Percentiles rank a stretch among this genome's conserved stretches.
Evolutionary conservation across 1,140 invertebrate species (phyloP).

Genomic region (Phenacoccus solenopsis): DNA sequence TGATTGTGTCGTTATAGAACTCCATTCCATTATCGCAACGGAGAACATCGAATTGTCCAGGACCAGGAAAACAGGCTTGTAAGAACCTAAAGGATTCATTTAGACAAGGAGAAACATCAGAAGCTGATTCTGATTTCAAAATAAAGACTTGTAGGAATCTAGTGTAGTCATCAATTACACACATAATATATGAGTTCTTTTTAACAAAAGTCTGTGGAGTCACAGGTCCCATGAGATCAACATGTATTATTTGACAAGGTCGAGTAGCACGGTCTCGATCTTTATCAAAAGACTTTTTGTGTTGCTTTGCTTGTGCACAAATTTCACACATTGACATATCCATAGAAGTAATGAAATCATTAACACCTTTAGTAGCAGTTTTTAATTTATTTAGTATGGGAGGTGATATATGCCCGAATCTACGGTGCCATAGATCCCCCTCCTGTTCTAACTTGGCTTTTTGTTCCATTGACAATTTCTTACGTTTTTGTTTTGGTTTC

Average conservation of each 20-base stretch:
- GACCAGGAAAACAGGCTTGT: not conserved
- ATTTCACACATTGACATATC: slow-evolving; percentile 3
- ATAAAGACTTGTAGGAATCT: not conserved
- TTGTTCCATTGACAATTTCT: not conserved
- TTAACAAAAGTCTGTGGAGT: not conserved
- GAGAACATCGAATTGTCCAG: not conserved
- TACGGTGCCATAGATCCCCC: not conserved
- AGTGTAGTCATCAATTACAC: not conserved
- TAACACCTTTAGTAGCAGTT: not conserved
- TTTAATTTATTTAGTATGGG: not conserved
- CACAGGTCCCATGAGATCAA: not conserved
- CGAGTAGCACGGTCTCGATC: not conserved
- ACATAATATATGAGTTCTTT: not conserved
- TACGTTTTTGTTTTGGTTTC: not conserved
- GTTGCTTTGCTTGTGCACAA: not conserved
- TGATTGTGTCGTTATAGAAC: not conserved
- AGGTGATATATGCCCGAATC: not conserved
- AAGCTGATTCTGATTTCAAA: not conserved
- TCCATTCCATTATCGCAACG: slow-evolving; percentile 6
- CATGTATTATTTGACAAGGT: not conserved
- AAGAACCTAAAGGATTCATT: not conserved
- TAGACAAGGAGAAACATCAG: not conserved
- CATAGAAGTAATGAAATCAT: not conserved
- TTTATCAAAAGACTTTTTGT: not conserved
- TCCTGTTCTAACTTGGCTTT: not conserved